These are phyloP conservation scores for Linepithema humile DNA, from an alignment of 1,140 invertebrate species.

Conservation along the genomic window DNA sequence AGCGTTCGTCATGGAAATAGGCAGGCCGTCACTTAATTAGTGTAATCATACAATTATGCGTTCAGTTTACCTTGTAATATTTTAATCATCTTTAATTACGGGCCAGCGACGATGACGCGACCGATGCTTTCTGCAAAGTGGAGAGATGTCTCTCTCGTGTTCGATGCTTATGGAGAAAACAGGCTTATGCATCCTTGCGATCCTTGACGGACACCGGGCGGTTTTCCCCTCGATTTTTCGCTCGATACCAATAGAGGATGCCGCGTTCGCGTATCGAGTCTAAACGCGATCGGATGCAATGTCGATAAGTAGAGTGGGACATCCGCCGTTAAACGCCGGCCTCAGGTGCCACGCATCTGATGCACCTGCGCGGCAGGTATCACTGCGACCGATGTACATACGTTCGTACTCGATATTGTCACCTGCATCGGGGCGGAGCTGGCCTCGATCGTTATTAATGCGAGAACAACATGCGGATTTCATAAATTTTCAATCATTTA, in stretches of 20 bases:
- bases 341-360: conserved; percentile 39
- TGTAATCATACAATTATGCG: conserved; percentile 42
- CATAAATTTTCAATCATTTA: not conserved
- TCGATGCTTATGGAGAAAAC: not conserved
- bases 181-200: not conserved
- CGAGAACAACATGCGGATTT: not conserved
- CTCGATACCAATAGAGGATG: not conserved
- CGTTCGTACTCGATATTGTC: conserved; percentile 26
- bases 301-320: not conserved
- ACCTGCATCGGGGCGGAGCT: conserved; percentile 4
- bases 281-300: conserved; percentile 23
- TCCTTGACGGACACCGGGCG: not conserved
- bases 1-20: conserved; percentile 42
- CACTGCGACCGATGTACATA: conserved; percentile 30
- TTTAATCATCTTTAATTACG: conserved; percentile 44
- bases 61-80: conserved; percentile 10
- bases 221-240: not conserved
- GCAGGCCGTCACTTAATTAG: conserved; percentile 35
- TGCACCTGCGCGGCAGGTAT: conserved; percentile 49
- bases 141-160: not conserved
- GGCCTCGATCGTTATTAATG: not conserved
- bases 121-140: not conserved
- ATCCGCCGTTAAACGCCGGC: not conserved
- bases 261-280: not conserved
- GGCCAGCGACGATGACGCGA: not conserved